phyloP scores from a whole-genome alignment of 2,113 vertebrate genomes.

The Myotis yumanensis region DNA sequence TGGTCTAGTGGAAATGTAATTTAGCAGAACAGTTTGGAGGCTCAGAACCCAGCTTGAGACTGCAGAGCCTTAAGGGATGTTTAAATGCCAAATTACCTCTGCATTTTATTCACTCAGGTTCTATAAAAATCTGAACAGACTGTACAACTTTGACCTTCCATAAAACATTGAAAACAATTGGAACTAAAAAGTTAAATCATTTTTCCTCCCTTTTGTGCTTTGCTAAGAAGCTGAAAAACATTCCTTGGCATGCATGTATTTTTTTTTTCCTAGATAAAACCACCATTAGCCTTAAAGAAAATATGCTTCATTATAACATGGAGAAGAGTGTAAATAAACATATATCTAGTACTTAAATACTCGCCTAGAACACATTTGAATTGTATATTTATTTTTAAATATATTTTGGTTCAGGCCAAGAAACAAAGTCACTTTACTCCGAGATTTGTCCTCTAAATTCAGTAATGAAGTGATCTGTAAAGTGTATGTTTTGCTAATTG shows the following conservation, averaged over 20 bases:
- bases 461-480: background rate
- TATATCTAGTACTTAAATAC: constrained; percentile 6
- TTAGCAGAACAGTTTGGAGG: background rate
- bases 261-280: constrained; percentile 25
- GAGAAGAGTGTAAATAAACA: constrained; percentile 47
- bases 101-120: constrained; percentile 49
- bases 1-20: background rate
- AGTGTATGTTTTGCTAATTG: background rate
- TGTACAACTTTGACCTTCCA: constrained; percentile 32
- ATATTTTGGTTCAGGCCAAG: constrained; percentile 51
- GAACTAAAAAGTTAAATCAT: constrained; percentile 14
- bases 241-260: background rate
- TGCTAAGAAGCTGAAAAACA: constrained; percentile 51
- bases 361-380: constrained; percentile 22
- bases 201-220: constrained; percentile 43
- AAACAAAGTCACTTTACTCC: constrained; percentile 44
- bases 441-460: constrained; percentile 5
- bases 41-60: background rate
- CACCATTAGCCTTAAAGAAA: constrained; percentile 64
- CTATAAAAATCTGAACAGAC: constrained; percentile 52
- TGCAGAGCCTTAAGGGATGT: background rate
- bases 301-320: background rate
- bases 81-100: constrained; percentile 35
- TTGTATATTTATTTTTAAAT: constrained; percentile 64
- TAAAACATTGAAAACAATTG: constrained; percentile 37